Evolutionary conservation across 2,888 invertebrate genomes (phyloP), one percentile per base, ranked within the genome.

Genomic region (Ariolimax columbianus): DNA sequence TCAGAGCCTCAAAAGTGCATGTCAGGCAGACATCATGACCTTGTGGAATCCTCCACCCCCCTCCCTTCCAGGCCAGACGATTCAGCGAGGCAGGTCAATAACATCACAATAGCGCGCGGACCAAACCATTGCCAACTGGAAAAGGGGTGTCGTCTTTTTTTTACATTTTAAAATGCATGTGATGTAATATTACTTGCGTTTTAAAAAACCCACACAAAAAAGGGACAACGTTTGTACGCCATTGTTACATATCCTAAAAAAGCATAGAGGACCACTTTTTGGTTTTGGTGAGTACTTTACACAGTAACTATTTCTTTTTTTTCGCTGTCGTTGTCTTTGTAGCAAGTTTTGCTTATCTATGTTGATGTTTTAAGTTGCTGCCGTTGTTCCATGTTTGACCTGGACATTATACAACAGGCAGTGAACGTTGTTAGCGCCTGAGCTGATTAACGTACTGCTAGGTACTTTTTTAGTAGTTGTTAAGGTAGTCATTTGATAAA

Each of bases 21-120:
- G 75, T 78, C 79, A 83, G 51, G 81, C 86, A 86, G 84, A 84
- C 86, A 84, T 51, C 82, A 47, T 84, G 84, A 86, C 83, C 83
- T 83, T 83, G 72, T 82, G n/a, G 55, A 38, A 40, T 30, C 70
- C 70, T 70, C 84, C 51, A 19, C 33, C 77, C 47, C 63, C 33
- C 66, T 51, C 77, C 47, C 55, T 55, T 55, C 55, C 55, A 43
- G 38, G 51, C 82, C 81, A 86, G 82, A 86, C 86, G 78, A 82
- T 86, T 84, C 78, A 82, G 33, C 84, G 47, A 81, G 72, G 78
- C 86, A 82, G 86, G 86, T 86, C 86, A 86, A 86, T 86, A 84
- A 70, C 86, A 82, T 84, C 77, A 81, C 84, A 84, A 86, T 86
- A 83, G 77, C 70, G 84, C 55, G 59, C 38, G 84, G 82, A 72